Conservation (phyloP, 2,888 invertebrate genomes). For the Eupithecia subumbrata region DNA sequence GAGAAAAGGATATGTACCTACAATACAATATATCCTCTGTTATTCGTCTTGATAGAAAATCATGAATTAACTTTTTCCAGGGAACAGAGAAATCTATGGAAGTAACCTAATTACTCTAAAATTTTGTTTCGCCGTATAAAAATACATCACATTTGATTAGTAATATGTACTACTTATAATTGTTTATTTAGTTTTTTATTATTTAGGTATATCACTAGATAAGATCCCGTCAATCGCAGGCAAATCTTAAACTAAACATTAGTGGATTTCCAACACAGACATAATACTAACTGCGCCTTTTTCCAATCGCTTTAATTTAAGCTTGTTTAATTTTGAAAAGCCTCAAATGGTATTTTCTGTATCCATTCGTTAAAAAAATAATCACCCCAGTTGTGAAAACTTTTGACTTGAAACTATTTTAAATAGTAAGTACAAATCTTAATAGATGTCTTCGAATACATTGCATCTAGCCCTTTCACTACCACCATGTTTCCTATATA, state of each 20-base stretch:
- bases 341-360: not conserved
- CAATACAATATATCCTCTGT: not conserved
- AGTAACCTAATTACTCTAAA: constrained; percentile 23
- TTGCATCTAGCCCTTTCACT: constrained; percentile 38
- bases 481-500: not conserved
- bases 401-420: constrained; percentile 21
- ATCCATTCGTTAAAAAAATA: not conserved
- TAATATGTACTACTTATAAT: constrained; percentile 44
- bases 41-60: too few relatives aligned
- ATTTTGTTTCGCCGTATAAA: constrained; percentile 54
- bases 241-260: constrained; percentile 25
- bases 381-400: not conserved
- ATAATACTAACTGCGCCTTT: too few relatives aligned
- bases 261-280: not conserved
- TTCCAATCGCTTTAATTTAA: constrained; percentile 17
- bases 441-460: constrained; percentile 25
- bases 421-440: constrained; percentile 37
- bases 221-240: constrained; percentile 39
- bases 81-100: not conserved
- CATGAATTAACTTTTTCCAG: not conserved
- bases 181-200: constrained; percentile 29
- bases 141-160: constrained; percentile 57
- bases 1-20: not conserved
- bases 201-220: constrained; percentile 36
- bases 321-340: constrained; percentile 6